Percentiles rank a stretch among this genome's conserved stretches.
phyloP scores from a whole-genome alignment of 2,113 vertebrate genomes.

The Rhineura floridana region DNA sequence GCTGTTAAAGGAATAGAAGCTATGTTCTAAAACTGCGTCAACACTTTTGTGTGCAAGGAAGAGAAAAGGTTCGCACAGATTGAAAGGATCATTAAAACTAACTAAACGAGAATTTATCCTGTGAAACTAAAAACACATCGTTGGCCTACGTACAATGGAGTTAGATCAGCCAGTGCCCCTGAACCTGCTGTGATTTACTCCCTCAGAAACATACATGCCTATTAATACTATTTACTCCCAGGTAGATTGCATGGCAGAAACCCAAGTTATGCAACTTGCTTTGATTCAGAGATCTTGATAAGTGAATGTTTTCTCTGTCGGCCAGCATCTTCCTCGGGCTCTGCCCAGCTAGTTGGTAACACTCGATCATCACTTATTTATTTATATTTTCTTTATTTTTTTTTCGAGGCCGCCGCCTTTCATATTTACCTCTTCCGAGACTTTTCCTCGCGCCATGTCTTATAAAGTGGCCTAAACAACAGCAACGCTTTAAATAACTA shows the following conservation, averaged over 20 bases:
- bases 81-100: not conserved
- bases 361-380: not conserved
- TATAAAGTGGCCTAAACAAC: too few species aligned
- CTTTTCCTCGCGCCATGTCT: too few species aligned
- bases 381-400: too few species aligned
- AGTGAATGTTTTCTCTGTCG: too few species aligned
- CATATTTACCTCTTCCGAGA: too few species aligned
- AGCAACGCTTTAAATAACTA: too few species aligned
- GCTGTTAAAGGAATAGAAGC: not conserved
- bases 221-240: not conserved
- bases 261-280: not conserved
- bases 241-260: not conserved
- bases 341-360: not conserved
- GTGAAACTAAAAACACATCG: not conserved
- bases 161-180: not conserved
- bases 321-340: not conserved
- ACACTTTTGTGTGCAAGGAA: not conserved
- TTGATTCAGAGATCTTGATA: not conserved
- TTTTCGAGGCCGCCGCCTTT: too few species aligned
- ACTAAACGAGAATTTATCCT: not conserved
- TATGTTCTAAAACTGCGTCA: not conserved
- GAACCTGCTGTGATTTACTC: not conserved
- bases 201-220: not conserved
- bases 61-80: not conserved
- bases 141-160: not conserved